Evolutionary conservation across 2,888 invertebrate genomes (phyloP), one percentile per base, ranked within the genome.

Genomic region (Falcaria lacertinaria): DNA sequence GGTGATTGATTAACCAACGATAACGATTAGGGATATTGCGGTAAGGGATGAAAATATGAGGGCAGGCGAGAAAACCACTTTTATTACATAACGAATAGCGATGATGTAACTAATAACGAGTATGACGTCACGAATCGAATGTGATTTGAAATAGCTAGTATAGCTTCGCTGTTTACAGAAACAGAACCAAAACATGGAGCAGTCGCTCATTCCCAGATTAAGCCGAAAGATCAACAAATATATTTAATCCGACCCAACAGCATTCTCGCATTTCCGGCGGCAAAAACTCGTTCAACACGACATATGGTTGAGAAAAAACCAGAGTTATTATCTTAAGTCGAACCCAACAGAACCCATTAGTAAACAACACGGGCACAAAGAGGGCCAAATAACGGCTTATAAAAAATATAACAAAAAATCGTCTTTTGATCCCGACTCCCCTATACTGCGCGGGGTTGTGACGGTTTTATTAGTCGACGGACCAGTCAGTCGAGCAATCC

Each of bases 321-420:
- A 64, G 70, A 87, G 79, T 85, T 88, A 88, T 89, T 88, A 89
- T 88, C 88, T 88, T 80, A 88, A 87, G 87, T 86, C 87, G 86
- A 84, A 84, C 84, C 87, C 83, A 87, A 79, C 87, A 84, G 86
- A 86, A 84, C 83, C 86, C 88, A 89, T 89, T 89, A 89, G 89
- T 88, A 89, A 88, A 88, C 89, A 88, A 88, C 89, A 80, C 80
- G 76, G 74, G 71, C 87, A 85, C 87, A 88, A 86, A 78, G 81
- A 87, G 86, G 81, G 84, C 78, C 79, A 85, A 87, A 87, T 81
- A 83, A 81, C 80, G 64, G 80, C 82, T 81, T 77, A 83, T 75
- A 81, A 84, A 86, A 82, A 80, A 72, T 67, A 74, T 75, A 73
- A 87, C 85, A 87, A 88, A 88, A 88, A 89, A 86, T 80, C 80